Percentiles rank a stretch among this genome's conserved stretches.
Evolutionary conservation across 2,888 invertebrate genomes (phyloP).

Genomic region (Lissonota sp.): DNA sequence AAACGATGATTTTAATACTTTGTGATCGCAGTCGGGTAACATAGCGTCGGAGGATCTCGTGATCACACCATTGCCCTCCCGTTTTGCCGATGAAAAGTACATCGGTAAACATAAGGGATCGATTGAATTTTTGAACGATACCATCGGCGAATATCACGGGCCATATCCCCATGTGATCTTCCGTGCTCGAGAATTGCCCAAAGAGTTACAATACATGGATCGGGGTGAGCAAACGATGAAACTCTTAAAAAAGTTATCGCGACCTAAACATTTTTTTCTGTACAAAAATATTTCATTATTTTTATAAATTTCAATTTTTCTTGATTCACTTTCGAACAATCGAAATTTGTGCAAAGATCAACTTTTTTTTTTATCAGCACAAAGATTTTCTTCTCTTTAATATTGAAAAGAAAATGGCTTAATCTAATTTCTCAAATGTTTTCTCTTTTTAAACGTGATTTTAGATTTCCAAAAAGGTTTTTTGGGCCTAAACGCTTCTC

Average conservation of each 20-base stretch:
- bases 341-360: too few relatives aligned
- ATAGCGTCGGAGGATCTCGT: conserved; percentile 37
- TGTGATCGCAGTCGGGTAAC: conserved; percentile 41
- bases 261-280: too few relatives aligned
- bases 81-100: conserved; percentile 20
- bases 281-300: too few relatives aligned
- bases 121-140: not conserved
- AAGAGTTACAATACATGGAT: conserved; percentile 3
- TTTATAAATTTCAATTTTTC: too few relatives aligned
- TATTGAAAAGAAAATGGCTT: too few relatives aligned
- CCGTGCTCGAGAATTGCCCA: conserved; percentile 22
- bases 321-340: too few relatives aligned
- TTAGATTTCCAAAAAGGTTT: conserved; percentile 5
- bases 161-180: conserved; percentile 54
- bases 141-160: conserved; percentile 18
- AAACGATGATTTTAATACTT: not conserved
- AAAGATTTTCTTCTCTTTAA: too few relatives aligned
- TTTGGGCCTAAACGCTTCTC: not conserved
- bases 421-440: not conserved
- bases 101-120: conserved; percentile 12
- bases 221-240: conserved; percentile 21
- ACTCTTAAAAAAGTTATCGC: not conserved
- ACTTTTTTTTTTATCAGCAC: too few relatives aligned
- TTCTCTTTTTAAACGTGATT: not conserved
- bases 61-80: conserved; percentile 54